These are phyloP conservation scores for Diplodus sargus DNA, from an alignment of 2,797 vertebrate genomes.

Conservation along the genomic window DNA sequence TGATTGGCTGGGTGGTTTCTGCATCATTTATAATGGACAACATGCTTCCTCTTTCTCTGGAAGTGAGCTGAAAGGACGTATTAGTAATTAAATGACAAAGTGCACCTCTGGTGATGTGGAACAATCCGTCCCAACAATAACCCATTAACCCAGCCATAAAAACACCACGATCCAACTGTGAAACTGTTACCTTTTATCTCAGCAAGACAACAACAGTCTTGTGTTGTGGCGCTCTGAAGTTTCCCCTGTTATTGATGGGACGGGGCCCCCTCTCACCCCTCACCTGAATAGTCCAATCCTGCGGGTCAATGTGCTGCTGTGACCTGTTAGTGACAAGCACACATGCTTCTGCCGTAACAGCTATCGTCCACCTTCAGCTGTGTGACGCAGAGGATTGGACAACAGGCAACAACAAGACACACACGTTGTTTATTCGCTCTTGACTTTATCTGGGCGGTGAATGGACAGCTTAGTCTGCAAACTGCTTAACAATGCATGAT, in stretches of 20 bases:
- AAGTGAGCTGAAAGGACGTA: background rate
- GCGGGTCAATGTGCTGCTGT: slow-evolving; percentile 36
- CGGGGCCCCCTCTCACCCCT: background rate
- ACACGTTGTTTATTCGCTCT: slow-evolving; percentile 28
- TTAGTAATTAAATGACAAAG: background rate
- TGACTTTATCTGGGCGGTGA: slow-evolving; percentile 26
- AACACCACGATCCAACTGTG: background rate
- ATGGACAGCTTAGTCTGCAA: background rate
- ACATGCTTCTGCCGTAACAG: background rate
- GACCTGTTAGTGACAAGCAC: slow-evolving; percentile 1
- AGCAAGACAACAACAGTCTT: background rate
- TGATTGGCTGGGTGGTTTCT: background rate
- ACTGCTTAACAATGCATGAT: background rate
- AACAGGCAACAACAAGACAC: background rate
- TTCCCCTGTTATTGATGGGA: background rate
- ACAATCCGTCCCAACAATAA: background rate
- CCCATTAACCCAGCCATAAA: background rate
- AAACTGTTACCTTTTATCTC: background rate
- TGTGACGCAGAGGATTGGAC: slow-evolving; percentile 24
- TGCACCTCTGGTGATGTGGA: background rate
- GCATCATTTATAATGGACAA: background rate
- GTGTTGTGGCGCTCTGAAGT: background rate
- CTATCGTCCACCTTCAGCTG: background rate
- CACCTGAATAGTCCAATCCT: slow-evolving; percentile 36
- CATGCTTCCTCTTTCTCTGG: background rate